Evolutionary conservation across 1,140 invertebrate species (phyloP), one percentile per base, ranked within the genome.

Genomic region (Mycetomoellerius zeteki): DNA sequence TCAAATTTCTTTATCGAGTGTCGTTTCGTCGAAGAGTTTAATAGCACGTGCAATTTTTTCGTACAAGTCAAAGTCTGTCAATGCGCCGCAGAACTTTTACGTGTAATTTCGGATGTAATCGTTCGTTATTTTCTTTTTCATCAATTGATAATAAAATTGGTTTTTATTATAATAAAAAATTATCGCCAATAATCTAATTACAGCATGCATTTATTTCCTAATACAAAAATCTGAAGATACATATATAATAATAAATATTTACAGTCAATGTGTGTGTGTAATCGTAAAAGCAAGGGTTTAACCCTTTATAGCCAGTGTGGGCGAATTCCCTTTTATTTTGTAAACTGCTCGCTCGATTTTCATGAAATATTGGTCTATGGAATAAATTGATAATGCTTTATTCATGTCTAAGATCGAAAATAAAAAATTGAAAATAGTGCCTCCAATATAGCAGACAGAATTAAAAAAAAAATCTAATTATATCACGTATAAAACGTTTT

Each of bases 1-100:
- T 84, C 80, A 73, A 75, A 75, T 84, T 84, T 37, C 47, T 60
- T 75, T 47, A 84, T 60, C 54, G 69, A 50, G 2, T 62, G 19
- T 2, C 56, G 6, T 60, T 73, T 60, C n/a, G 69, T 24, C 62
- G 62, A 33, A 52, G 30, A 21, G 21, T 21, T 50, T 52, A 33
- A 30, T 47, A 37, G 33, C 16, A 21, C 19, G 37, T 82, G 24
- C 19, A 10, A 56, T 52, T 80, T 52, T 78, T 81, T 69, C 12
- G 37, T 81, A 37, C 43, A 12, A 27, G 16, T 71, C 64, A 8
- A 69, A 56, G 37, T 37, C 30, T 37, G n/a, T 81, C 64, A 64
- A 65, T 65, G 43, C n/a, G 37, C 33, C 19, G 43, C 6, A 30
- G 8, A 77, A 27, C 30, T 78, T 47, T 16, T 21, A 24, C 21